phyloP scores from a whole-genome alignment of 2,797 vertebrate genomes.

The Leucoraja ocellata region DNA sequence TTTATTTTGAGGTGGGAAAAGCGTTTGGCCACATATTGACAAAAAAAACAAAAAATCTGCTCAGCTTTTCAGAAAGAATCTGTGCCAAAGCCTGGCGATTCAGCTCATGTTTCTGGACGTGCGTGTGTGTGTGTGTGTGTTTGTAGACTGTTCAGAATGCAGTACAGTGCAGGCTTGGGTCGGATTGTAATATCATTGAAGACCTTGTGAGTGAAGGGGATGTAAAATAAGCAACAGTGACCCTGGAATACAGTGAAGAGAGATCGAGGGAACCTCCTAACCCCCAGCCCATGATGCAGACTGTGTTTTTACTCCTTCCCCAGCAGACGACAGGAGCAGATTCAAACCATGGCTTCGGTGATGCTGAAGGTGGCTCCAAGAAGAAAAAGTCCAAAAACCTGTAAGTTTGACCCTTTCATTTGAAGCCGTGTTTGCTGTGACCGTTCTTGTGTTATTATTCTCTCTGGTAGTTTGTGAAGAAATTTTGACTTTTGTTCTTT shows the following conservation, averaged over 20 bases:
- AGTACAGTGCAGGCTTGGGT: background rate
- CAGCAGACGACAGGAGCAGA: slow-evolving; percentile 70
- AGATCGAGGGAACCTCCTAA: slow-evolving; percentile 56
- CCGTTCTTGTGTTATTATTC: background rate
- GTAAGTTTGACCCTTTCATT: slow-evolving; percentile 61
- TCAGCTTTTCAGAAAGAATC: background rate
- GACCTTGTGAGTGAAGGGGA: background rate
- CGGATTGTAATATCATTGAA: background rate
- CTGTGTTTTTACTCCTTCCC: slow-evolving; percentile 57
- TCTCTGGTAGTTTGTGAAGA: background rate
- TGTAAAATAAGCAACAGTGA: background rate
- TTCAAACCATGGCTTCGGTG: slow-evolving; percentile 67
- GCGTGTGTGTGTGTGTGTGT: background rate
- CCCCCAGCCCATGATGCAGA: slow-evolving; percentile 56
- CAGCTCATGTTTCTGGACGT: background rate
- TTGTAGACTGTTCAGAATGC: background rate
- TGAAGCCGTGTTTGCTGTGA: background rate
- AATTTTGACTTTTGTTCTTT: background rate
- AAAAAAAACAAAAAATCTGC: background rate
- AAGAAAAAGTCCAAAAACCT: slow-evolving; percentile 85
- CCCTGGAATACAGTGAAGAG: slow-evolving; percentile 42
- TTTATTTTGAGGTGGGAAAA: background rate
- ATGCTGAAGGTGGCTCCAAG: slow-evolving; percentile 63
- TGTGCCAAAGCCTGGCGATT: background rate
- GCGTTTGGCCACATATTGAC: background rate